Evolutionary conservation across 2,888 invertebrate genomes (phyloP).

Genomic region (Dicycla oo): DNA sequence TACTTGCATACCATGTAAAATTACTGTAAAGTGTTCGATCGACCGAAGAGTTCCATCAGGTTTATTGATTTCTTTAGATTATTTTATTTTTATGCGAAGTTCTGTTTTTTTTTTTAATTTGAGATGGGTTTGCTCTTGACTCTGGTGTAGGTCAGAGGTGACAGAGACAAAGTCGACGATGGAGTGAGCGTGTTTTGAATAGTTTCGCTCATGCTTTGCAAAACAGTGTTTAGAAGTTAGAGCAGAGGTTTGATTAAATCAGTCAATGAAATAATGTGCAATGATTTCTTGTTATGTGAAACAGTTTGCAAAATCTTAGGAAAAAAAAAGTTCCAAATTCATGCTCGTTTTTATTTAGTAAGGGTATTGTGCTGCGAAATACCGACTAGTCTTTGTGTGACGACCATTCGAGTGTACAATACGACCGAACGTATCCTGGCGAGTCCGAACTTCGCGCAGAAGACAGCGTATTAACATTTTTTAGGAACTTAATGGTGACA

Average conservation of each 20-base stretch:
- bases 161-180: too few species aligned
- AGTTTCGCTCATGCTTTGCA: not conserved
- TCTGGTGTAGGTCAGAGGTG: too few species aligned
- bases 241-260: constrained; percentile 19
- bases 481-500: too few species aligned
- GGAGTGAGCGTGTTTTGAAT: too few species aligned
- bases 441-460: too few species aligned
- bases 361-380: constrained; percentile 18
- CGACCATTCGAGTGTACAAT: not conserved
- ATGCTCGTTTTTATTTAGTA: constrained; percentile 29
- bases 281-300: constrained; percentile 31
- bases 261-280: constrained; percentile 25
- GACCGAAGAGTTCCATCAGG: constrained; percentile 3
- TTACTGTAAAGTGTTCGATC: constrained; percentile 3
- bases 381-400: constrained; percentile 16
- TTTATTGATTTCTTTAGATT: constrained; percentile 14
- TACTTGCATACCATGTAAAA: constrained; percentile 1
- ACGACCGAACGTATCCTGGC: too few species aligned
- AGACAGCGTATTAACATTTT: too few species aligned
- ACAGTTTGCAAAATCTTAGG: constrained; percentile 30
- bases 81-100: constrained; percentile 2
- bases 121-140: too few species aligned
- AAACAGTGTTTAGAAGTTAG: constrained; percentile 7
- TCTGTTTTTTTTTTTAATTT: not conserved
- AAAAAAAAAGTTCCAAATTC: constrained; percentile 32